These are phyloP conservation scores for Rotaria macrura DNA, from an alignment of 2,888 invertebrate species.

Conservation along the genomic window DNA sequence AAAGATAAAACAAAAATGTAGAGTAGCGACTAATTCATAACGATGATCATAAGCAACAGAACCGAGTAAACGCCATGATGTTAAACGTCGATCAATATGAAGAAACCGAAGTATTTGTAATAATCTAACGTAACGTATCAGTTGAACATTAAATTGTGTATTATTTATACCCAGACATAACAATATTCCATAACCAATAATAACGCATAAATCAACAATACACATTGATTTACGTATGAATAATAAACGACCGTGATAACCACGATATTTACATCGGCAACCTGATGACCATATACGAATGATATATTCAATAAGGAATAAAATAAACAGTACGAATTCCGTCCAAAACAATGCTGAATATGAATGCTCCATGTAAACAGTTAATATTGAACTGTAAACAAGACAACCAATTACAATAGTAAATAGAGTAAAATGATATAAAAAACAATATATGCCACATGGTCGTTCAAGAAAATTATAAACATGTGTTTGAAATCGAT, in stretches of 20 bases:
- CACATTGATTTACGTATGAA: slow-evolving; percentile 24
- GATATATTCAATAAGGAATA: slow-evolving; percentile 21
- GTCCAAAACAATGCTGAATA: slow-evolving; percentile 13
- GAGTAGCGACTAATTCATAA: slow-evolving; percentile 23
- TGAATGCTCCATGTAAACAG: neutral
- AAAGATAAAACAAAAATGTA: slow-evolving; percentile 29
- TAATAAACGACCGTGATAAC: slow-evolving; percentile 19
- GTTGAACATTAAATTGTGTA: neutral
- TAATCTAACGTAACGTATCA: neutral
- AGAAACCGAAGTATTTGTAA: slow-evolving; percentile 32
- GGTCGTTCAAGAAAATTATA: neutral
- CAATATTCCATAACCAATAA: slow-evolving; percentile 20
- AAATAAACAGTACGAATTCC: slow-evolving; percentile 23
- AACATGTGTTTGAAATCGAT: neutral
- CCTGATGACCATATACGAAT: slow-evolving; percentile 30
- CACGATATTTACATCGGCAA: slow-evolving; percentile 21
- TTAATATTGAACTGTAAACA: slow-evolving; percentile 17
- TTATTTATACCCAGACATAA: neutral
- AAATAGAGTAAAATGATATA: neutral
- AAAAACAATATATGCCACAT: neutral
- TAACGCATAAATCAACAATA: slow-evolving; percentile 27
- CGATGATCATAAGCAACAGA: slow-evolving; percentile 27
- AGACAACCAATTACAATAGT: neutral
- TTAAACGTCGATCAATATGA: slow-evolving; percentile 27
- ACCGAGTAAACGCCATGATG: slow-evolving; percentile 27